Percentiles rank a stretch among this genome's conserved stretches.
Evolutionary conservation across 2,888 invertebrate species (phyloP).

Genomic region (Diaphora mendica): DNA sequence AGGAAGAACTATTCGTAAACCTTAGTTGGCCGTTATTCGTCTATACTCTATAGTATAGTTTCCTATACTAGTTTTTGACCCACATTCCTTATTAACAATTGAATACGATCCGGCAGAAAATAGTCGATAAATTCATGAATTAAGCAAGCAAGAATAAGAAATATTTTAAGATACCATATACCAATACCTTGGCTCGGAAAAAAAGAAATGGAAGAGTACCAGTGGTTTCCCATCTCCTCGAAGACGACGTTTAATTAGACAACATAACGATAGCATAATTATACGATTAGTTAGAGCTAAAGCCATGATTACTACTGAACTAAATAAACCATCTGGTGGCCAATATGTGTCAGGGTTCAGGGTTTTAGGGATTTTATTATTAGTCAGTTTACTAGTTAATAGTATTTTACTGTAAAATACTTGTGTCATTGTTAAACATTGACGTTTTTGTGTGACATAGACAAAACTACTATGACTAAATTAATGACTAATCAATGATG

Average conservation of each 20-base stretch:
- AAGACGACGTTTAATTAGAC: no score
- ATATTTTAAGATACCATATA: no score
- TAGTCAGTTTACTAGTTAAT: background rate
- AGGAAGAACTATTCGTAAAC: background rate
- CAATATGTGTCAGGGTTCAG: background rate
- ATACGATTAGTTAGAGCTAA: background rate
- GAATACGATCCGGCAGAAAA: background rate
- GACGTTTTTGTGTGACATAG: background rate
- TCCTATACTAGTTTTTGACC: background rate
- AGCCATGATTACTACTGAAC: no score
- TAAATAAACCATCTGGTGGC: background rate
- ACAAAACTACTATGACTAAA: background rate
- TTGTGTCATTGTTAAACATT: background rate
- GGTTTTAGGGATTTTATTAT: background rate
- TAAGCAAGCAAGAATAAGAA: no score
- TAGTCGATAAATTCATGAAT: no score
- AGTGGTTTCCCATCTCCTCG: no score
- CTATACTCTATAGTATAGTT: background rate
- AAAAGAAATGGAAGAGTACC: background rate
- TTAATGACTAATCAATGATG: background rate
- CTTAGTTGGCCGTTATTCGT: background rate
- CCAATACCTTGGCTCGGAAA: no score
- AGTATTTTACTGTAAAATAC: background rate
- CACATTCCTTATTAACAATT: background rate
- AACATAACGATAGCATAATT: no score